Evolutionary conservation across 1,140 invertebrate genomes (phyloP).

Genomic region (Drosophila littoralis): DNA sequence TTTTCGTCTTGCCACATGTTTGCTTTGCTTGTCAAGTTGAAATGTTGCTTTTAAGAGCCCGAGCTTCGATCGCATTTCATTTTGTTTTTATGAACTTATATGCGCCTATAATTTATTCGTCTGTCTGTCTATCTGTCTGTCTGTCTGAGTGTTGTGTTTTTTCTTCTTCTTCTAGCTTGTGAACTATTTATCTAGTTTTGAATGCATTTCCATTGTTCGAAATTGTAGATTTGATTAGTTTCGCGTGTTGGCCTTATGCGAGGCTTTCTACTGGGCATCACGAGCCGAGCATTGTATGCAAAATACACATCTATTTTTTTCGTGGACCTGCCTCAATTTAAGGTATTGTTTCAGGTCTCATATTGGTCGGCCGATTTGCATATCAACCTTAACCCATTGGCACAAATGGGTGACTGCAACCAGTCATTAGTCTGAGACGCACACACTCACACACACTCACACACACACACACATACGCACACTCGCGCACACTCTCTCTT

Average conservation of each 20-base stretch:
- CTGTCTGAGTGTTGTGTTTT: not conserved
- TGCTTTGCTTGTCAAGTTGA: not conserved
- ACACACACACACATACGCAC: not conserved
- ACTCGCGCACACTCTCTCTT: conserved; percentile 54
- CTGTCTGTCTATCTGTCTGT: not conserved
- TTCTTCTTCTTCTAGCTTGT: conserved; percentile 4
- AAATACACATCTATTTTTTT: conserved; percentile 1
- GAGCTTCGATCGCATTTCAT: not conserved
- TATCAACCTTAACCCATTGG: conserved; percentile 77
- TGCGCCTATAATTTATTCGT: not conserved
- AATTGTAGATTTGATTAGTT: conserved; percentile 10
- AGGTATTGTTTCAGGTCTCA: conserved; percentile 10
- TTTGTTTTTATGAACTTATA: conserved; percentile 2
- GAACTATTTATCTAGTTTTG: not conserved
- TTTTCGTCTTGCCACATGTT: too few relatives aligned
- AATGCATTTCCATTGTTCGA: conserved; percentile 13
- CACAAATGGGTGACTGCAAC: conserved; percentile 44
- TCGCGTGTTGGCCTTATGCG: not conserved
- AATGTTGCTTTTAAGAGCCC: not conserved
- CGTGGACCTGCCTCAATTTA: conserved; percentile 48
- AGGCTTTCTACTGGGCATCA: conserved; percentile 27
- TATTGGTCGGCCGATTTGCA: conserved; percentile 48
- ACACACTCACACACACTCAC: too few relatives aligned
- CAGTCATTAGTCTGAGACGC: conserved; percentile 15
- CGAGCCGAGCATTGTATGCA: conserved; percentile 39